Evolutionary conservation across 2,797 vertebrate genomes (phyloP).

Genomic region (Forpus xanthops): DNA sequence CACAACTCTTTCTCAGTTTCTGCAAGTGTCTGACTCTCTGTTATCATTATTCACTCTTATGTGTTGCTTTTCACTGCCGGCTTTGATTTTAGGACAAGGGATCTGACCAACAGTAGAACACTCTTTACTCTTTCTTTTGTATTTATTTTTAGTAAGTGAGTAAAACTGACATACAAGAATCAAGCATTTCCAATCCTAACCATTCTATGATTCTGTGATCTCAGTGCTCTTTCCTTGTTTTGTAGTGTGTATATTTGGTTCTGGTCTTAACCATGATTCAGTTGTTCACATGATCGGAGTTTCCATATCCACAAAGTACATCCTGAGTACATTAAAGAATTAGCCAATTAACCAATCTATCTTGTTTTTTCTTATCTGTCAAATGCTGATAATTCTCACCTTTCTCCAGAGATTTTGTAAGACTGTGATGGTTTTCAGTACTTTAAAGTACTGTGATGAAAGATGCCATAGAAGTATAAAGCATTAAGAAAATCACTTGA

Average conservation of each 20-base stretch:
- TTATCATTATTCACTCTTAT: not conserved
- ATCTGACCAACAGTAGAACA: not conserved
- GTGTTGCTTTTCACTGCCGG: not conserved
- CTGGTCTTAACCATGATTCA: not conserved
- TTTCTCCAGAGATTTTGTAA: not conserved
- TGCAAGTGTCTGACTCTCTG: not conserved
- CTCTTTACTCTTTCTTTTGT: not conserved
- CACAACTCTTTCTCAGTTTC: not conserved
- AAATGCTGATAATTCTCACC: not conserved
- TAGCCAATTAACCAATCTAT: not conserved
- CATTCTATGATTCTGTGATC: not conserved
- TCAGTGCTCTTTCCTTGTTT: not conserved
- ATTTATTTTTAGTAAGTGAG: not conserved
- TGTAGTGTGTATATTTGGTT: not conserved
- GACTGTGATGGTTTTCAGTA: not conserved
- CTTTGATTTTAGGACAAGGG: not conserved
- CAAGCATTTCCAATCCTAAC: not conserved
- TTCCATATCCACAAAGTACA: not conserved
- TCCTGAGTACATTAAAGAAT: not conserved
- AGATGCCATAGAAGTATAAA: not conserved
- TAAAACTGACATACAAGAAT: not conserved
- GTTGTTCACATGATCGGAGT: not conserved
- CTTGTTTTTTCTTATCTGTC: not conserved
- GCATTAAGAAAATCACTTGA: not conserved
- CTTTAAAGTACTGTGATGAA: not conserved